Evolutionary conservation across 2,113 vertebrate species (phyloP), one percentile per base, ranked within the genome.

Genomic region (Halichoeres trimaculatus): DNA sequence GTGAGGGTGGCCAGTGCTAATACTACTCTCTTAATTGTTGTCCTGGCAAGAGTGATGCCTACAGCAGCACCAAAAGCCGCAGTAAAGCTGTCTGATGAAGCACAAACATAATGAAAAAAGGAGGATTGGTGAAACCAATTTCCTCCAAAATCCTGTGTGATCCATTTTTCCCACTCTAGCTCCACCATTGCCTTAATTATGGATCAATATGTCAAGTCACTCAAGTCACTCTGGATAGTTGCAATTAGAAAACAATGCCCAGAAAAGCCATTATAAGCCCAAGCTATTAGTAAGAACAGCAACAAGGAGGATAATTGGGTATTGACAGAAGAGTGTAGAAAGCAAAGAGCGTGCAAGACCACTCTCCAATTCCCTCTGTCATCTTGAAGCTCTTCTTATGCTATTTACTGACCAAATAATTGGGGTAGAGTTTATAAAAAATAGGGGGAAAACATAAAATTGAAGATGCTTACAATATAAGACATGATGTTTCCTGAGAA

Each of bases 241-340:
- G 89, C 88, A 91, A 92, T 93, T 92, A 91, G 63, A 83, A 90
- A 82, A 90, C 80, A 92, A 89, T 85, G 83, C 74, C 45, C 45
- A 8, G 8, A 48, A 68, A 81, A 65, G 79, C 89, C 90, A 80
- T 88, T 92, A 92, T 87, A 88, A 84, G 78, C 70, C 11, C 57
- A 78, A 13, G 19, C 79, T 75, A 84, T 87, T 87, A 73, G 65
- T 52, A 70, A 63, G 67, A 73, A 69, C 67, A 51, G 81, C 89
- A 88, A 78, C 80, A 53, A 76, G 80, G 85, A 87, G 84, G 76
- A 91, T 92, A 94, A 93, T 91, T 94, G 88, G 76, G 77, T 93
- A 93, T 94, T 93, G 93, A 94, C 87, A 72, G 90, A 91, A 87
- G 81, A 80, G 82, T 85, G 81, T 76, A 81, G 87, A 88, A 89